Conservation (phyloP, 1,140 invertebrate genomes). For the Eriocheir sinensis region DNA sequence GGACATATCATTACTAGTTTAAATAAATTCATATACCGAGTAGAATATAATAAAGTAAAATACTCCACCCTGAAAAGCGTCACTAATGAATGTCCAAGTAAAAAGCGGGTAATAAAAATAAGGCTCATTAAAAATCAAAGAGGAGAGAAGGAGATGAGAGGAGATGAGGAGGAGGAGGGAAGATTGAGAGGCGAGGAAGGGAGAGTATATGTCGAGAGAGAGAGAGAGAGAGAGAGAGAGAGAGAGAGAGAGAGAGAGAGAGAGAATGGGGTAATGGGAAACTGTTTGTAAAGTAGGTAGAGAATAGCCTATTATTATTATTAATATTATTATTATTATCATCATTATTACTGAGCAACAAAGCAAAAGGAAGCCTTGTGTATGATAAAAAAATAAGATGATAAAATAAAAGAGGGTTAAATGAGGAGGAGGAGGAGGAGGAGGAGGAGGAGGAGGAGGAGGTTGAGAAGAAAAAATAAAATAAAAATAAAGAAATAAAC, state of each 20-base stretch:
- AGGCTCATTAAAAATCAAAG: neutral
- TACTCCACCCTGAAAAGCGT: neutral
- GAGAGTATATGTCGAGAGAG: neutral
- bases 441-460: too few species aligned
- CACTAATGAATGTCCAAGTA: neutral
- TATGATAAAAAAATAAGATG: too few species aligned
- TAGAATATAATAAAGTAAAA: neutral
- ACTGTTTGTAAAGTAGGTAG: too few species aligned
- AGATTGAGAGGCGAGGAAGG: neutral
- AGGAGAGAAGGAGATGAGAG: neutral
- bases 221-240: conserved; percentile 12
- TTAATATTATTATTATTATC: too few species aligned
- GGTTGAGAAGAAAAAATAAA: too few species aligned
- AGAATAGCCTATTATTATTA: too few species aligned
- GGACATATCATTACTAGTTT: neutral
- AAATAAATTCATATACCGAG: neutral
- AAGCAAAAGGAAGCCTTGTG: too few species aligned
- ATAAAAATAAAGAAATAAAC: too few species aligned
- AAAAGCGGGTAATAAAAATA: neutral
- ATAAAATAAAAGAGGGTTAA: too few species aligned
- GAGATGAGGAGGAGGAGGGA: neutral
- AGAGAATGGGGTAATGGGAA: neutral
- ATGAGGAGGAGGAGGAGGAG: too few species aligned
- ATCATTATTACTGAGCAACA: too few species aligned
- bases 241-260: neutral